Conservation (phyloP, 2,888 invertebrate species). For the Alentia gelatinosa region DNA sequence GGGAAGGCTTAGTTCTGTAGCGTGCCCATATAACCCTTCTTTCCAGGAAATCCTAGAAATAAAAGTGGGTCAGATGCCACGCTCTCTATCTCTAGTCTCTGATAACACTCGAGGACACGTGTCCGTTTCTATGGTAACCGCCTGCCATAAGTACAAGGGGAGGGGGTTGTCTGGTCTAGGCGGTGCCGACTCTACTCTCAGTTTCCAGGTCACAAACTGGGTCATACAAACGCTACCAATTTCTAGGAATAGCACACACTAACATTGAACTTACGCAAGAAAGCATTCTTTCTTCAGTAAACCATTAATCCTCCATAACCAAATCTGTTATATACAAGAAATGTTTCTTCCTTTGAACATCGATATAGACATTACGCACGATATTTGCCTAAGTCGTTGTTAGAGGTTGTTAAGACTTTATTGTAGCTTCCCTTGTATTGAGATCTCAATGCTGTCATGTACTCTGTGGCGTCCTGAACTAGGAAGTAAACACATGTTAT, state of each 20-base stretch:
- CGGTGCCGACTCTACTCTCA: not conserved
- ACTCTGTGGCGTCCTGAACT: not conserved
- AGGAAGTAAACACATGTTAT: not conserved
- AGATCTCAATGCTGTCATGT: constrained; percentile 26
- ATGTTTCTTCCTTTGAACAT: not conserved
- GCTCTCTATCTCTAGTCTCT: constrained; percentile 37
- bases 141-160: too few species aligned
- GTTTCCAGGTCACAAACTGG: not conserved
- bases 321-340: not conserved
- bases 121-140: constrained; percentile 40
- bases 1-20: too few species aligned
- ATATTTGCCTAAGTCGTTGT: not conserved
- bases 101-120: constrained; percentile 15
- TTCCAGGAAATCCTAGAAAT: not conserved
- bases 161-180: constrained; percentile 14
- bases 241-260: too few species aligned
- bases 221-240: not conserved
- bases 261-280: constrained; percentile 13
- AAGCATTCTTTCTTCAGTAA: not conserved
- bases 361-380: not conserved
- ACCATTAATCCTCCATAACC: not conserved
- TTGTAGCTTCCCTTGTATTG: not conserved
- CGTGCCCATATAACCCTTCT: not conserved
- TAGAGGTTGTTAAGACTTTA: too few species aligned
- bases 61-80: not conserved